Base-by-base conservation (phyloP, 2,113 vertebrate species). In the Perca schrenkii region DNA sequence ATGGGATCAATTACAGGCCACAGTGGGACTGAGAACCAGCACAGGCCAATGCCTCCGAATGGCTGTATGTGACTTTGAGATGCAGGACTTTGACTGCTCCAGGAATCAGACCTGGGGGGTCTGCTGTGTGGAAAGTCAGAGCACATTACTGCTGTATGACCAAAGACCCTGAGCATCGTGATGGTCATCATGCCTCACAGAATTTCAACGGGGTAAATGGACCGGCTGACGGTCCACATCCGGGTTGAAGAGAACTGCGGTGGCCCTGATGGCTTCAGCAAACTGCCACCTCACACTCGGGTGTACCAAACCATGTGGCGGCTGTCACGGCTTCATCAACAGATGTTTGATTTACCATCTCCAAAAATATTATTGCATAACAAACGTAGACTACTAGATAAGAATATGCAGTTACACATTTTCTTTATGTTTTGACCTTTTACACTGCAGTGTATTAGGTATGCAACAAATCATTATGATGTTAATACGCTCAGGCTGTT, bases 1-100 rank as follows among this genome's bases (percentile, higher is more conserved):
- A 94, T 92, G 84, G 88, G 93, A 94, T 95, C 86, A 94, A 88
- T 92, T 89, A 88, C 88, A 80, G 85, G 86, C 86, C 77, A 68
- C 83, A 81, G 82, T 74, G 80, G 77, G 80, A 83, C 83, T 63
- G 72, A 84, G 87, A 80, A 54, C 57, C 78, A 88, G 81, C 83
- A 87, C 89, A 91, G 86, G 67, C 90, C 93, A 91, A 3, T 77
- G 85, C 54, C 31, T 89, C 85, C 52, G 61, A 92, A 93, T 83
- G 67, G 79, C 31, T 67, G 76, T 7, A 82, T 86, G 88, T 93
- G 92, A 91, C 89, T 92, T 91, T 89, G 80, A 88, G 86, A 84
- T 79, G 74, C 83, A 78, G 66, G 82, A 88, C 91, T 93, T 85
- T 90, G 91, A 88, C 85, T 89, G 83, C 85, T 81, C 61, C 67